Evolutionary conservation across 2,888 invertebrate species (phyloP).

Genomic region (Iphiclides podalirius): DNA sequence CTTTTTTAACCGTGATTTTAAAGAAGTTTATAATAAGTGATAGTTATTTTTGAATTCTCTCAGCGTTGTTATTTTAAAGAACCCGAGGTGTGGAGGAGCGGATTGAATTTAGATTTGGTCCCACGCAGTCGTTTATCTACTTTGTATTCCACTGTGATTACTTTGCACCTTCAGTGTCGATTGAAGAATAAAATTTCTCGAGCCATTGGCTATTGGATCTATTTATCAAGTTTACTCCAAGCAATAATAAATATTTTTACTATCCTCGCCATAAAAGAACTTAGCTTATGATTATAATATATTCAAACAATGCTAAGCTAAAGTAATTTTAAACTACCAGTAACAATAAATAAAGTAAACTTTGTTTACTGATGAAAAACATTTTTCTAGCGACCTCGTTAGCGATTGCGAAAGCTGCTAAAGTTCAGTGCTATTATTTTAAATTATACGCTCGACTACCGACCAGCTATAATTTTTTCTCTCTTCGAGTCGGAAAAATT

Average conservation of each 20-base stretch:
- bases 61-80: constrained; percentile 1
- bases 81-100: not conserved
- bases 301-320: too few relatives aligned
- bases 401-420: constrained; percentile 4
- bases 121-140: constrained; percentile 1
- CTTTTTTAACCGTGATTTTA: too few relatives aligned
- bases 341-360: too few relatives aligned
- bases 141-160: constrained; percentile 5
- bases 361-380: too few relatives aligned
- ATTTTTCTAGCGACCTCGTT: not conserved
- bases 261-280: too few relatives aligned
- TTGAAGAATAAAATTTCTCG: not conserved
- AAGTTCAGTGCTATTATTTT: constrained; percentile 6
- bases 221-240: too few relatives aligned
- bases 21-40: not conserved
- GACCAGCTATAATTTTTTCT: not conserved
- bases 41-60: not conserved
- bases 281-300: too few relatives aligned
- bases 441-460: not conserved
- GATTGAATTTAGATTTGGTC: not conserved
- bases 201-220: too few relatives aligned
- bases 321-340: too few relatives aligned
- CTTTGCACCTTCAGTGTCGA: not conserved
- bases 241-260: too few relatives aligned
- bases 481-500: not conserved